phyloP scores from a whole-genome alignment of 2,888 invertebrate species.

The Achlya flavicornis region DNA sequence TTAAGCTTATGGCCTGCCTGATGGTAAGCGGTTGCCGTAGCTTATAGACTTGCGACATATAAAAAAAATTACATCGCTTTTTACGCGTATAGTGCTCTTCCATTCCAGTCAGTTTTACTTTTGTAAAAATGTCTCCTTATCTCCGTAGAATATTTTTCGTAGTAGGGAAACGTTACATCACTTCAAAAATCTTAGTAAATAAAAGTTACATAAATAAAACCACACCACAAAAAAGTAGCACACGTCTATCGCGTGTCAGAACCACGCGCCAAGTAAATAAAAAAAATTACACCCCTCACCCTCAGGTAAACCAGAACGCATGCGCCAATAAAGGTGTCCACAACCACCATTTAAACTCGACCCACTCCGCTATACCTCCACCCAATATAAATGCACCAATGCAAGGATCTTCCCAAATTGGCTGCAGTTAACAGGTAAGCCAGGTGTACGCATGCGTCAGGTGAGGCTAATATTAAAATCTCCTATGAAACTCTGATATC shows the following conservation, averaged over 20 bases:
- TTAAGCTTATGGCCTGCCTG: no score
- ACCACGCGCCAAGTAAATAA: slow-evolving; percentile 51
- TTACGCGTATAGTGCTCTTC: no score
- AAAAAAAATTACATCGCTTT: no score
- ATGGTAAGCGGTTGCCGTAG: no score
- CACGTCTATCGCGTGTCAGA: slow-evolving; percentile 28
- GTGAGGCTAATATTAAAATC: slow-evolving; percentile 50
- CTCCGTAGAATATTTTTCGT: no score
- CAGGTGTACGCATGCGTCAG: slow-evolving; percentile 82
- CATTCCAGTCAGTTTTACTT: no score
- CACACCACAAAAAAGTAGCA: not conserved
- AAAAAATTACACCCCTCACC: not conserved
- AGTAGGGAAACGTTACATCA: no score
- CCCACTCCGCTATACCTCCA: slow-evolving; percentile 30
- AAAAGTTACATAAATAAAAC: no score
- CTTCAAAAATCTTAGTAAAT: no score
- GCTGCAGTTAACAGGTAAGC: slow-evolving; percentile 61
- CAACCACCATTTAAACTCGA: slow-evolving; percentile 40
- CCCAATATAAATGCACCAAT: slow-evolving; percentile 25
- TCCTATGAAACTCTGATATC: slow-evolving; percentile 56
- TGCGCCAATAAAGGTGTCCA: slow-evolving; percentile 31
- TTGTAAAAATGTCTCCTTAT: no score
- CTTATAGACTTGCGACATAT: no score
- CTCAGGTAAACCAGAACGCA: slow-evolving; percentile 24
- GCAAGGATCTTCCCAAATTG: slow-evolving; percentile 47